phyloP scores from a whole-genome alignment of 2,113 vertebrate species.

The Chaenocephalus aceratus region DNA sequence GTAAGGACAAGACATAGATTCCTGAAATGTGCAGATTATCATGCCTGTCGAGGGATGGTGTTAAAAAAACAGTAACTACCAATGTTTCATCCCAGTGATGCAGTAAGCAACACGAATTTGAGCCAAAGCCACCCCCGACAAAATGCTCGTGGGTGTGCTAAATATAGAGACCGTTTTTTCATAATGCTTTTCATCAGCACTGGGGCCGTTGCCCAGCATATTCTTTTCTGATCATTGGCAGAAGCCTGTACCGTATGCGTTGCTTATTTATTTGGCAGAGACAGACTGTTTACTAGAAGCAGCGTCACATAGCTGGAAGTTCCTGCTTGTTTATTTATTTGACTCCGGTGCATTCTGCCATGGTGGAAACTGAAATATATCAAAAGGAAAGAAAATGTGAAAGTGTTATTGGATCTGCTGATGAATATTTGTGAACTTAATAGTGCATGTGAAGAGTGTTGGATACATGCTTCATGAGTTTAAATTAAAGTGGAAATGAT shows the following conservation, averaged over 20 bases:
- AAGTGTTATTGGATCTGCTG: constrained; percentile 35
- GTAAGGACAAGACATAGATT: constrained; percentile 57
- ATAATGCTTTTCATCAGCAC: constrained; percentile 81
- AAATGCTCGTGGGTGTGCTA: constrained; percentile 63
- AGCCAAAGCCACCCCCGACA: constrained; percentile 54
- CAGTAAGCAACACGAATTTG: constrained; percentile 43
- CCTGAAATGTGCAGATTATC: constrained; percentile 58
- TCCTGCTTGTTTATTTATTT: constrained; percentile 50
- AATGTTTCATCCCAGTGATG: constrained; percentile 54
- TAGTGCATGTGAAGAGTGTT: constrained; percentile 44
- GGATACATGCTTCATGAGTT: constrained; percentile 17
- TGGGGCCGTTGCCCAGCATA: constrained; percentile 69
- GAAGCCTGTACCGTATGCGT: constrained; percentile 59
- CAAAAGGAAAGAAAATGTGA: constrained; percentile 31
- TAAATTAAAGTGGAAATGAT: constrained; percentile 51
- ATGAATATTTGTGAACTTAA: constrained; percentile 59
- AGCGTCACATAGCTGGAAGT: constrained; percentile 46
- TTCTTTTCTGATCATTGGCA: constrained; percentile 80
- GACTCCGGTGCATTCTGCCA: constrained; percentile 27
- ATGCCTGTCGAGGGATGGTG: constrained; percentile 62
- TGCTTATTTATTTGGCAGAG: constrained; percentile 63
- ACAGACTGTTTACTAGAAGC: constrained; percentile 41
- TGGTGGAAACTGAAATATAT: constrained; percentile 31
- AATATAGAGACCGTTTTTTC: constrained; percentile 77
- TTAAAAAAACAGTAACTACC: constrained; percentile 61